Evolutionary conservation across 2,113 vertebrate species (phyloP).

Genomic region (Oreochromis spilurus): DNA sequence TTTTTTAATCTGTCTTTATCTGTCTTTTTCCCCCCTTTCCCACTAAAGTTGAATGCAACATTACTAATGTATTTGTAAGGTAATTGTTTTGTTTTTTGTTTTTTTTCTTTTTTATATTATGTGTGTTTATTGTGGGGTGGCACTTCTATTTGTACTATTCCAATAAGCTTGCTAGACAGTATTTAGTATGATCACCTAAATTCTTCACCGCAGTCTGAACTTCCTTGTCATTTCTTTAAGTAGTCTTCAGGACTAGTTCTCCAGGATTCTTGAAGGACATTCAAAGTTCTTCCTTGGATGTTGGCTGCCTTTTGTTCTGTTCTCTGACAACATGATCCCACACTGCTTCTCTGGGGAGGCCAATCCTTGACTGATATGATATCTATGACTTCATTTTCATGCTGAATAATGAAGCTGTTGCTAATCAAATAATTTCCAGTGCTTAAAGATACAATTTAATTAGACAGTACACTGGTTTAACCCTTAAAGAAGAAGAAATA

Average conservation of each 20-base stretch:
- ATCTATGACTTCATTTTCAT: background rate
- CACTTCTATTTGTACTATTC: background rate
- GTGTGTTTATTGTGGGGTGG: background rate
- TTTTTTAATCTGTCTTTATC: background rate
- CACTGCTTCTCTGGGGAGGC: background rate
- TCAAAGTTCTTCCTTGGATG: background rate
- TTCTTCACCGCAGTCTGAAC: accelerated
- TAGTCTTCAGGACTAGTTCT: background rate
- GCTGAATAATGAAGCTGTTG: background rate
- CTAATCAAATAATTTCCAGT: accelerated
- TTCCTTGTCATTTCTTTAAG: background rate
- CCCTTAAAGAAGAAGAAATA: background rate
- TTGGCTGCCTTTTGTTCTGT: background rate
- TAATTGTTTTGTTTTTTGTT: accelerated
- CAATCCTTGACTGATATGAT: background rate
- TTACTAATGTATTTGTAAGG: background rate
- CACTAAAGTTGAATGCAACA: accelerated
- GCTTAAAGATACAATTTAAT: background rate
- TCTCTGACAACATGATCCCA: accelerated
- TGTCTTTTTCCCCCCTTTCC: background rate
- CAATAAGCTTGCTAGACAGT: accelerated
- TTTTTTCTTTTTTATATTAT: background rate
- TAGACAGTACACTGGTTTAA: background rate
- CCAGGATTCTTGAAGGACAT: background rate
- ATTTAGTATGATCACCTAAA: background rate